Evolutionary conservation across 2,797 vertebrate genomes (phyloP).

Genomic region (Clarias platycephalus): DNA sequence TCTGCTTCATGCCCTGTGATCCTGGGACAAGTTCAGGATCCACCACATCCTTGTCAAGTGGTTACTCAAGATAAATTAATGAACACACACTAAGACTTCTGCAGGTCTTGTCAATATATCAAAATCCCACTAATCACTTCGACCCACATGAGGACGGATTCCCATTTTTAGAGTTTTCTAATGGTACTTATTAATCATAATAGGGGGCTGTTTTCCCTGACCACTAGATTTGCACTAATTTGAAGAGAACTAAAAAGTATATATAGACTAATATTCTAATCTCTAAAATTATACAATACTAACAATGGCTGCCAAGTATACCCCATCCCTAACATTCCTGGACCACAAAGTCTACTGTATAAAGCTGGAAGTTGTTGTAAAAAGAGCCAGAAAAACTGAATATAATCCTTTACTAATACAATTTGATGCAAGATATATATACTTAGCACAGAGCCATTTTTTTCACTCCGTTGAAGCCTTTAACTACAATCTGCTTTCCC

Average conservation of each 20-base stretch:
- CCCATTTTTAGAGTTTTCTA: background rate
- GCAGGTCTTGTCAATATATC: no score
- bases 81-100: no score
- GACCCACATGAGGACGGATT: background rate
- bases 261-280: background rate
- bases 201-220: background rate
- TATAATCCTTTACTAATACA: no score
- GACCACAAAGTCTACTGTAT: background rate
- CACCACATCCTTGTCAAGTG: background rate
- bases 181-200: background rate
- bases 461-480: constrained; percentile 35
- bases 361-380: background rate
- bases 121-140: background rate
- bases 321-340: background rate
- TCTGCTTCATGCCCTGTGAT: background rate
- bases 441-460: constrained; percentile 43
- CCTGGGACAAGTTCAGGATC: background rate
- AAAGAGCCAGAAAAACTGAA: background rate
- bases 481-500: constrained; percentile 67
- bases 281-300: background rate
- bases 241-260: background rate
- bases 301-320: background rate
- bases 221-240: background rate
- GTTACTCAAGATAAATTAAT: background rate
- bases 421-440: background rate